Evolutionary conservation across 2,888 invertebrate genomes (phyloP).

Genomic region (Acholoe squamosa): DNA sequence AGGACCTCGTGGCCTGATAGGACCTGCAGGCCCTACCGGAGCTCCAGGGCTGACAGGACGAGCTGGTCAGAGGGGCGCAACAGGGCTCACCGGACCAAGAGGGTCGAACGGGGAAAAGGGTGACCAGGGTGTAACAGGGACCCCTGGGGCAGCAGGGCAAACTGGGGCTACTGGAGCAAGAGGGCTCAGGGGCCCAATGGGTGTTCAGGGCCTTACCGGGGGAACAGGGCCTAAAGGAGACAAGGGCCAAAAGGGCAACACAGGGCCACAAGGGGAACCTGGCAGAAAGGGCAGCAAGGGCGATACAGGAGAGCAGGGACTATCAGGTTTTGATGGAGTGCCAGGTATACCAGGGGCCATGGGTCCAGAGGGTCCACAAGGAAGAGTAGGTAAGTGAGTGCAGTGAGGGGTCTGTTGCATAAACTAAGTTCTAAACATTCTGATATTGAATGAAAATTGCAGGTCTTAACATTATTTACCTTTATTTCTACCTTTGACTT

Average conservation of each 20-base stretch:
- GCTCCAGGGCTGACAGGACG: constrained; percentile 44
- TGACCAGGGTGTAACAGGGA: neutral
- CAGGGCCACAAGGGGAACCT: neutral
- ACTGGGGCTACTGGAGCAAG: constrained; percentile 87
- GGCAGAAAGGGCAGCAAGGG: constrained; percentile 4
- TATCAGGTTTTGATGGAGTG: constrained; percentile 7
- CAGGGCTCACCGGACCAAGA: constrained; percentile 69
- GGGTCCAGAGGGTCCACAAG: constrained; percentile 68
- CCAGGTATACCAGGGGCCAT: constrained; percentile 66
- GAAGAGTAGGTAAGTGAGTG: constrained; percentile 31
- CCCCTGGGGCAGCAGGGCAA: neutral
- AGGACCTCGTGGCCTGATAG: constrained; percentile 58
- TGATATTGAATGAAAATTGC: too few species aligned
- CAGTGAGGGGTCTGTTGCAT: too few species aligned
- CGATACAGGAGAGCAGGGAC: neutral
- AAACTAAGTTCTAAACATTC: too few species aligned
- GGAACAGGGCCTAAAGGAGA: constrained; percentile 5
- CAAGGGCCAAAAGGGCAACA: constrained; percentile 20
- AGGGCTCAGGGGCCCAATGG: constrained; percentile 72
- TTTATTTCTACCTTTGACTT: too few species aligned
- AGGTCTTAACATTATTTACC: too few species aligned
- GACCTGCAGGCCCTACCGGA: constrained; percentile 64
- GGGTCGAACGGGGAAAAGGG: constrained; percentile 79
- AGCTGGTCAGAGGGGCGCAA: constrained; percentile 72
- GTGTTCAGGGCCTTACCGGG: constrained; percentile 55